These are phyloP conservation scores for Orchestes rusci DNA, from an alignment of 2,888 invertebrate species.

Conservation along the genomic window DNA sequence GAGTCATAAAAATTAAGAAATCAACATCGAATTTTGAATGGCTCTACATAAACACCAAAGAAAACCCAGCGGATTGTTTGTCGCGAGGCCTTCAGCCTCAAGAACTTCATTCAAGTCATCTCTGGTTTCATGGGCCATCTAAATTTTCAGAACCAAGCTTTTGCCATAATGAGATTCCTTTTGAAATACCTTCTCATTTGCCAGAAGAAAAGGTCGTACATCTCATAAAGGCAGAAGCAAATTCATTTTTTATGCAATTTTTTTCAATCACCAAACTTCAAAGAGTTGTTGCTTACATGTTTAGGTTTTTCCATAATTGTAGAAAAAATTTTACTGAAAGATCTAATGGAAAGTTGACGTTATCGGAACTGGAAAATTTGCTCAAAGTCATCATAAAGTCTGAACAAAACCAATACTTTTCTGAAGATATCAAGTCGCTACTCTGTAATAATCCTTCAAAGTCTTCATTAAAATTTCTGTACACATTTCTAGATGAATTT, in stretches of 20 bases:
- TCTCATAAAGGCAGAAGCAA: background rate
- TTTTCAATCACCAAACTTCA: background rate
- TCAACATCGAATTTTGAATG: conserved; percentile 6
- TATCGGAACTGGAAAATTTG: conserved; percentile 9
- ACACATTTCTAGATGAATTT: background rate
- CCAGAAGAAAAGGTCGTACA: background rate
- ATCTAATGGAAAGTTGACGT: conserved; percentile 21
- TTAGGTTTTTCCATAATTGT: background rate
- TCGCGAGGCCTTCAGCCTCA: conserved; percentile 12
- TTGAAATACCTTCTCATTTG: background rate
- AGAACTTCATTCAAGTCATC: background rate
- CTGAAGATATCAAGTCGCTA: background rate
- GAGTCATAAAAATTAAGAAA: conserved; percentile 11
- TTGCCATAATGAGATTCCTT: no score
- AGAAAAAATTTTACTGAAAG: conserved; percentile 9
- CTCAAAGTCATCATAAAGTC: background rate
- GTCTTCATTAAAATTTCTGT: background rate
- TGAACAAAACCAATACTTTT: background rate
- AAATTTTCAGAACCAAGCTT: no score
- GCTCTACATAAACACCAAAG: conserved; percentile 13
- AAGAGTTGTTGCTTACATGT: background rate
- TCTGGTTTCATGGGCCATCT: conserved; percentile 16
- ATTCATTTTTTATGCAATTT: background rate
- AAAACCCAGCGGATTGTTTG: conserved; percentile 18
- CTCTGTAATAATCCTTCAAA: background rate